Evolutionary conservation across 1,140 invertebrate genomes (phyloP).

Genomic region (Pentalonia nigronervosa): DNA sequence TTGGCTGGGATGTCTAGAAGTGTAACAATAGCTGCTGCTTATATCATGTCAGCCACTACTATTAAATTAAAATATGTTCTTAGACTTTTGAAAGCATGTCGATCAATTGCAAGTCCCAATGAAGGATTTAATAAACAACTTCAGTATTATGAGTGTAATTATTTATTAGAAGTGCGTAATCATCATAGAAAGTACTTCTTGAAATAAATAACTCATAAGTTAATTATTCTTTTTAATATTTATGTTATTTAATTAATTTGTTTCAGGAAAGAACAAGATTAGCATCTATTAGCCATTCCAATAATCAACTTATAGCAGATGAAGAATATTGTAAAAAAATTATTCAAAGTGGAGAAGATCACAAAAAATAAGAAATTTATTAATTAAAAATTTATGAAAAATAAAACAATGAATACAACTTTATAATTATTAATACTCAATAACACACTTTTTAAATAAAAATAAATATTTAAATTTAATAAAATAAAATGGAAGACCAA

Average conservation of each 20-base stretch:
- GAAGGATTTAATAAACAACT: conserved; percentile 93
- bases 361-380: conserved; percentile 48
- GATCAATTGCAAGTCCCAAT: conserved; percentile 93
- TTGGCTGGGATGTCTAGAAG: conserved; percentile 95
- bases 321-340: conserved; percentile 55
- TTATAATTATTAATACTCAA: conserved; percentile 40
- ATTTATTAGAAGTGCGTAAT: conserved; percentile 77
- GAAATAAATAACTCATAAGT: neutral
- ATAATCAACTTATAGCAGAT: conserved; percentile 22
- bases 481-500: conserved; percentile 52
- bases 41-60: conserved; percentile 92
- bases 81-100: conserved; percentile 88
- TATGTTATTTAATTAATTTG: neutral
- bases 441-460: conserved; percentile 29
- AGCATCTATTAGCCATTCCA: neutral
- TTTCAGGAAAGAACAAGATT: conserved; percentile 50
- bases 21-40: conserved; percentile 92
- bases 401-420: conserved; percentile 35
- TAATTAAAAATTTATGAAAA: conserved; percentile 26
- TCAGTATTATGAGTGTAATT: conserved; percentile 87
- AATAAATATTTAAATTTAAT: conserved; percentile 19
- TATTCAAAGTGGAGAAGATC: conserved; percentile 22
- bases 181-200: neutral
- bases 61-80: conserved; percentile 92
- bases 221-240: neutral